These are phyloP conservation scores for Corythucha ciliata DNA, from an alignment of 2,888 invertebrate species.

Conservation along the genomic window DNA sequence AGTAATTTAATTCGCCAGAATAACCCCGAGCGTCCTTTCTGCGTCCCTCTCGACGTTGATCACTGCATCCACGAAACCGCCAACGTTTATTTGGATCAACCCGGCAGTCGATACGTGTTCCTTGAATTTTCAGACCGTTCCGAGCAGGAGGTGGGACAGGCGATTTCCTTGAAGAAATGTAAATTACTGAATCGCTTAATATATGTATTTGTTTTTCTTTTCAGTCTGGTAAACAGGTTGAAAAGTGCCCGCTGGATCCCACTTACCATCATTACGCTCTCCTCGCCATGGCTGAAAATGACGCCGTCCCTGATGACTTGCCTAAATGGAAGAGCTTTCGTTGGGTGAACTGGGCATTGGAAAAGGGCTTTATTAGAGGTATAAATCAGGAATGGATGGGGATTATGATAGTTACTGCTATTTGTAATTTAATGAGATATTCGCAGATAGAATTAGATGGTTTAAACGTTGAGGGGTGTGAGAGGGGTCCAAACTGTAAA, in stretches of 20 bases:
- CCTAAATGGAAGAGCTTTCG: slow-evolving; percentile 29
- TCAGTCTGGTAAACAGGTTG: no score
- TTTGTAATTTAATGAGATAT: no score
- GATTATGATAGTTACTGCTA: no score
- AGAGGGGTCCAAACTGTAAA: no score
- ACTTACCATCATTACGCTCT: slow-evolving; percentile 13
- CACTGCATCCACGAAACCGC: slow-evolving; percentile 16
- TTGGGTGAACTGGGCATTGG: slow-evolving; percentile 29
- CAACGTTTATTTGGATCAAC: slow-evolving; percentile 18
- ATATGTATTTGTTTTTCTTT: no score
- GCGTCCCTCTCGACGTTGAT: slow-evolving; percentile 14
- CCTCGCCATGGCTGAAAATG: slow-evolving; percentile 17
- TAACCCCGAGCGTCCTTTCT: slow-evolving; percentile 1
- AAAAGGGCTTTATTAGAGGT: slow-evolving; percentile 28
- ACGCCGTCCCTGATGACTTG: slow-evolving; percentile 14
- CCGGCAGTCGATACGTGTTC: slow-evolving; percentile 17
- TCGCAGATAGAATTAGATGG: no score
- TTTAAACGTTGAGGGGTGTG: no score
- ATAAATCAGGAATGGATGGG: no score
- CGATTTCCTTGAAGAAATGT: no score
- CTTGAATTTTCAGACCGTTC: slow-evolving; percentile 4
- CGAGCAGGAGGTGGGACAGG: no score
- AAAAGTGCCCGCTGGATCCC: slow-evolving; percentile 15
- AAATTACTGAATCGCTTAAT: no score
- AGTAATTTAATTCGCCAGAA: slow-evolving; percentile 1